Base-by-base conservation (phyloP, 2,888 invertebrate genomes). In the Noctuana brunneofusca region DNA sequence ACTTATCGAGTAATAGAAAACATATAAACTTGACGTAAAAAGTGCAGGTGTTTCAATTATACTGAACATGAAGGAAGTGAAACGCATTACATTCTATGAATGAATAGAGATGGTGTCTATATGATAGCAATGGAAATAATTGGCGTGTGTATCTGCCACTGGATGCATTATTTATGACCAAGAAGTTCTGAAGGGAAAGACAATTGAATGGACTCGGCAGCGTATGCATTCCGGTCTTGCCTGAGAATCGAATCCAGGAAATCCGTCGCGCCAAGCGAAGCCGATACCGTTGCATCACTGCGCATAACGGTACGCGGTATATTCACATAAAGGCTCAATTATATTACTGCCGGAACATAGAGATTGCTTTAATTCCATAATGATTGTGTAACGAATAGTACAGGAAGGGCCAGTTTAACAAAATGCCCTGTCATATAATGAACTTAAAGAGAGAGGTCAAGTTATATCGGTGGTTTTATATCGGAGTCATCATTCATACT, bases 401-500 rank as follows among this genome's bases (percentile, higher is more conserved):
- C 69, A 63, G 64, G 63, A 70, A 63, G 65, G 65, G 54, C 69
- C 69, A 68, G 64, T 66, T 65, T 63, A 57, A 54, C 50, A 46
- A 56, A 64, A 66, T 64, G 63, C 64, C 62, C 65, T 63, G 64
- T 58, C 64, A 62, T 64, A 56, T 65, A 62, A 65, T 52, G 32
- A 65, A 67, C 56, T 48, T 59, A 64, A 65, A 66, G 66, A 57
- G 65, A 54, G 64, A 68, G 76, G 67, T 73, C 80, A 69, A 27
- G 38, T 64, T 68, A 67, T 11, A 59, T 14, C 73, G 79, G 78
- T 56, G 66, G 57, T 57, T 55, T 65, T 63, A 71, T 69, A 72
- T 74, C 71, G 70, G 79, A 86, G 87, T 84, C 87, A 89, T 89
- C 88, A 82, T 84, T 89, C 87, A 87, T 87, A 86, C 83, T 83